Evolutionary conservation across 2,888 invertebrate species (phyloP).

Genomic region (Macroteleia sp.): DNA sequence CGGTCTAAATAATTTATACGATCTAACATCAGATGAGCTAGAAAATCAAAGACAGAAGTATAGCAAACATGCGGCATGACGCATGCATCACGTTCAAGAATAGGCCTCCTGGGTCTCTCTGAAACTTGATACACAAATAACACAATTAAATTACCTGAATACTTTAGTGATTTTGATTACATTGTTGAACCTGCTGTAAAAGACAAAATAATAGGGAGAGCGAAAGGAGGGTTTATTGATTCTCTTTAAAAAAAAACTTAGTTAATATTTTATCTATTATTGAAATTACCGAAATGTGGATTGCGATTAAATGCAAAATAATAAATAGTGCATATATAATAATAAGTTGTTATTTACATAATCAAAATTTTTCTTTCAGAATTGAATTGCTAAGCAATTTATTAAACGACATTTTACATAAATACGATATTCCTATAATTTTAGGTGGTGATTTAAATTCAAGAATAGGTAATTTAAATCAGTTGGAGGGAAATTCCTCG

Average conservation of each 20-base stretch:
- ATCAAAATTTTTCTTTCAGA: not conserved
- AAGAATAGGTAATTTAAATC: not conserved
- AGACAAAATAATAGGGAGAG: not conserved
- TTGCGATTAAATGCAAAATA: slow-evolving; percentile 1
- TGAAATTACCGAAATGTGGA: slow-evolving; percentile 6
- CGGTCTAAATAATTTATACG: too few relatives aligned
- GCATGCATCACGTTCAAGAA: too few relatives aligned
- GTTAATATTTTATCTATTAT: not conserved
- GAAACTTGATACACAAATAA: not conserved
- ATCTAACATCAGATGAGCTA: too few relatives aligned
- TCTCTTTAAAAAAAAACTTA: not conserved
- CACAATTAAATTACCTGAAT: not conserved
- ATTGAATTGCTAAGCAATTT: not conserved
- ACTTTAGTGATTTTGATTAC: not conserved
- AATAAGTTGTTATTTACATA: not conserved
- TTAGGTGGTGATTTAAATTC: slow-evolving; percentile 4
- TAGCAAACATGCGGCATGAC: too few relatives aligned
- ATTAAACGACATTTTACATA: not conserved
- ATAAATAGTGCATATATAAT: not conserved
- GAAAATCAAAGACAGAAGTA: too few relatives aligned
- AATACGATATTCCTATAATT: not conserved
- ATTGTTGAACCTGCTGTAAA: not conserved
- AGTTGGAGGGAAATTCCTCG: not conserved
- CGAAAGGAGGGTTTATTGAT: not conserved
- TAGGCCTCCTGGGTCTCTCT: not conserved